Evolutionary conservation across 2,888 invertebrate genomes (phyloP).

Genomic region (Cephus sareptanus): DNA sequence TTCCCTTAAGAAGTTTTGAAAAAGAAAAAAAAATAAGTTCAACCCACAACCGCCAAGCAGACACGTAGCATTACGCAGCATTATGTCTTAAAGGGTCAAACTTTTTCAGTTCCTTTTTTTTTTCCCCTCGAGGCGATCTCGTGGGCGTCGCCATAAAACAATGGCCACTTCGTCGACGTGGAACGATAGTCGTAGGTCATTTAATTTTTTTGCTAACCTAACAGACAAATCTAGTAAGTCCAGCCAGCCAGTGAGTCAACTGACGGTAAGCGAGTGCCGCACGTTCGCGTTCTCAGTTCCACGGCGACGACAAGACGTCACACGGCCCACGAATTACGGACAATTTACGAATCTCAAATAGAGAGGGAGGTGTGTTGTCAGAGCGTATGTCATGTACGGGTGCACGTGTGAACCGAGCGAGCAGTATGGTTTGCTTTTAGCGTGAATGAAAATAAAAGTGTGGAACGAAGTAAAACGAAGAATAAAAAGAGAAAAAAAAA

Average conservation of each 20-base stretch:
- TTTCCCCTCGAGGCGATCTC: background rate
- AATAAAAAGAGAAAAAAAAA: background rate
- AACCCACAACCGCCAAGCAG: background rate
- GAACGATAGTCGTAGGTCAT: background rate
- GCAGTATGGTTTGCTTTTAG: background rate
- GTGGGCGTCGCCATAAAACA: background rate
- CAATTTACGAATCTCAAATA: background rate
- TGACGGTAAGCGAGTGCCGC: background rate
- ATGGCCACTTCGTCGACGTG: background rate
- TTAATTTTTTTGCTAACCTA: background rate
- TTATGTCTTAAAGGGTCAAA: background rate
- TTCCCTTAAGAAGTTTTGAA: background rate
- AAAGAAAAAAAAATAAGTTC: background rate
- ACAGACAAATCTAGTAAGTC: background rate
- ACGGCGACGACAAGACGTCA: background rate
- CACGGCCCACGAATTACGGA: background rate
- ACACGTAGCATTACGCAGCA: background rate
- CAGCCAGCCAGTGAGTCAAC: background rate
- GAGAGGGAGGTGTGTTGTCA: background rate
- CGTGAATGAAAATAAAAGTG: conserved; percentile 6
- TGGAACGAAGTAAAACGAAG: conserved; percentile 3
- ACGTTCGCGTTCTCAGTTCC: background rate
- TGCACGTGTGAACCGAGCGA: background rate
- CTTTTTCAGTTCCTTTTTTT: background rate
- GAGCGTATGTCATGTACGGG: background rate